phyloP scores from a whole-genome alignment of 2,113 vertebrate species.

The Spea bombifrons region DNA sequence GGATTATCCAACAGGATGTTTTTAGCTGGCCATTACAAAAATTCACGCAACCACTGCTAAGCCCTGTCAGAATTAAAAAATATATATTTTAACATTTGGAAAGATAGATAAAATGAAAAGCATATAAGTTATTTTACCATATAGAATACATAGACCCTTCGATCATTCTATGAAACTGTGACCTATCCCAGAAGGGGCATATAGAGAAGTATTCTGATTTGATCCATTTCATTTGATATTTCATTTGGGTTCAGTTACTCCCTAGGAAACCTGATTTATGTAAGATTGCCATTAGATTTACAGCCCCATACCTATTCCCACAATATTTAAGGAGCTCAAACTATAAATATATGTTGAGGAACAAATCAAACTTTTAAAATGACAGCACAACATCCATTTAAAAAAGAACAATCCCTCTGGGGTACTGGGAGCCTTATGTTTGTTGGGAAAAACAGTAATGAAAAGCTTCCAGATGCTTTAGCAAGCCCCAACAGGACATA shows the following conservation, averaged over 20 bases:
- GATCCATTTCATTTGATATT: background rate
- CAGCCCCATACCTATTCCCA: background rate
- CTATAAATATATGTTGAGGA: background rate
- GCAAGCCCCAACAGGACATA: conserved; percentile 24
- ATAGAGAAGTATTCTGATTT: too few relatives aligned
- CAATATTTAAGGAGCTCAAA: background rate
- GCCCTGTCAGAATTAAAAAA: too few relatives aligned
- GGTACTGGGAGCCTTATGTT: conserved; percentile 25
- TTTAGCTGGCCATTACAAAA: too few relatives aligned
- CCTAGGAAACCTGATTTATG: background rate
- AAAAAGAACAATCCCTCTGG: conserved; percentile 21
- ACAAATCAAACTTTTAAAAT: background rate
- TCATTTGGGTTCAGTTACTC: background rate
- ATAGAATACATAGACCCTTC: too few relatives aligned
- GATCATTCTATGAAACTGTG: too few relatives aligned
- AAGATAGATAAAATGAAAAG: too few relatives aligned
- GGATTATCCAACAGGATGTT: too few relatives aligned
- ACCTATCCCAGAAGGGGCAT: too few relatives aligned
- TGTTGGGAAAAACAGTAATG: conserved; percentile 30
- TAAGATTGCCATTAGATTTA: background rate
- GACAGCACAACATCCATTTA: background rate
- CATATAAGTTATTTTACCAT: too few relatives aligned
- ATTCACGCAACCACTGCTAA: too few relatives aligned
- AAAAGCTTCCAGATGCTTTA: conserved; percentile 41
- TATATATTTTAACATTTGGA: too few relatives aligned